Evolutionary conservation across 2,888 invertebrate genomes (phyloP), one percentile per base, ranked within the genome.

Genomic region (Lysandra coridon): DNA sequence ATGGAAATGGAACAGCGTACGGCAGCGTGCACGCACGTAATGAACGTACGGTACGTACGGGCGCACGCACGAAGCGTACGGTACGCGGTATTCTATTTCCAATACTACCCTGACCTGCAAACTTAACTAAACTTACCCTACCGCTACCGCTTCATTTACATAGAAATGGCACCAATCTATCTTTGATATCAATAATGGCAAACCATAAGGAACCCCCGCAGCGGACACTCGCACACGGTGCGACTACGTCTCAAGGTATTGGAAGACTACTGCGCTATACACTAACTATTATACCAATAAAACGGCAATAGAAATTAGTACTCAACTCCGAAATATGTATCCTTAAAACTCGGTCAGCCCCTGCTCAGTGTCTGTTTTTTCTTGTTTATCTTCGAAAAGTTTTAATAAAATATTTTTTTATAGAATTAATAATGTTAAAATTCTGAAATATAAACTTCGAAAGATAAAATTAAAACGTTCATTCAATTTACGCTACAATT

Each of bases 151-250:
- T 87, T 93, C 93, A 89, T 92, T 89, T 91, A 94, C 90, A 92
- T 89, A 92, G 92, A 93, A 93, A 94, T 94, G 94, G 94, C 94
- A 94, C 94, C 94, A 92, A 94, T 92, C 94, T 94, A 94, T 94
- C 94, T 94, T 94, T 94, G 94, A 94, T 94, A 94, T 94, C 89
- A 91, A 89, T 89, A 94, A 94, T 94, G 94, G 94, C 94, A 94
- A 94, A 91, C 93, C 93, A 91, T 91, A 93, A 90, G 93, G 92
- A 92, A 91, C 91, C 93, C 92, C 89, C 91, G 90, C 91, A 88
- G 91, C 92, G 90, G 91, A 90, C 91, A 86, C 88, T 84, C 84
- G 87, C 89, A 85, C 87, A 81, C 85, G 84, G 86, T 86, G 86
- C 87, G 85, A 84, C 81, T 78, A 86, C 87, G 91, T 92, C 91